These are phyloP conservation scores for Theonella swinhoei DNA, from an alignment of 37 sponge, comb jelly and placozoan genomes.

Conservation along the genomic window DNA sequence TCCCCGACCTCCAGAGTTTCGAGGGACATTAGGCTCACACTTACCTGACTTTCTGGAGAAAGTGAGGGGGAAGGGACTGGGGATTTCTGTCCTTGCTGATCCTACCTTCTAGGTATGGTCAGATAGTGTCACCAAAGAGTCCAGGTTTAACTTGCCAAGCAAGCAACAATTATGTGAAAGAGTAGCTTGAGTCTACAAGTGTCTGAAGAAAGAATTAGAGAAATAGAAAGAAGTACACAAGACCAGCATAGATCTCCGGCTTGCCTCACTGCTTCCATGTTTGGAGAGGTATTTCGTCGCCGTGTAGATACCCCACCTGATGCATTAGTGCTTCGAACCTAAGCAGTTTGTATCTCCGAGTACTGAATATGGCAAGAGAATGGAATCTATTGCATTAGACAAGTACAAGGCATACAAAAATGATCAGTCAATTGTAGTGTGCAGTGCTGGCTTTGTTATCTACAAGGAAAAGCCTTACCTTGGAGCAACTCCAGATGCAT, in stretches of 20 bases:
- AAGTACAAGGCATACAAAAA: too few species aligned
- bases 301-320: slow-evolving; percentile 27
- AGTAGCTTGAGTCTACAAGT: slow-evolving; percentile 29
- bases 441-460: slow-evolving; percentile 43
- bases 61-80: slow-evolving; percentile 7
- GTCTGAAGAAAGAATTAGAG: neutral
- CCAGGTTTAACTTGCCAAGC: neutral
- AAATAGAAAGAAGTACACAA: slow-evolving; percentile 4
- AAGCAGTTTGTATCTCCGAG: slow-evolving; percentile 32
- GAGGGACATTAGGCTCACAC: slow-evolving; percentile 11
- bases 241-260: slow-evolving; percentile 28
- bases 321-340: slow-evolving; percentile 17
- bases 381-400: slow-evolving; percentile 31
- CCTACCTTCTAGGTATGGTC: neutral
- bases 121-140: neutral
- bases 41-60: too few species aligned
- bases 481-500: slow-evolving; percentile 54
- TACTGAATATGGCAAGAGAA: too few species aligned
- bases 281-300: slow-evolving; percentile 31
- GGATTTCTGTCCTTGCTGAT: slow-evolving; percentile 32
- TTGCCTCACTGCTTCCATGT: slow-evolving; percentile 42
- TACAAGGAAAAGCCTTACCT: slow-evolving; percentile 20
- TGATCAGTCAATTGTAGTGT: too few species aligned
- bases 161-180: neutral
- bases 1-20: slow-evolving; percentile 32